Percentiles rank a stretch among this genome's conserved stretches.
phyloP scores from a whole-genome alignment of 2,888 invertebrate genomes.

The Xestoiulus laeticollis region DNA sequence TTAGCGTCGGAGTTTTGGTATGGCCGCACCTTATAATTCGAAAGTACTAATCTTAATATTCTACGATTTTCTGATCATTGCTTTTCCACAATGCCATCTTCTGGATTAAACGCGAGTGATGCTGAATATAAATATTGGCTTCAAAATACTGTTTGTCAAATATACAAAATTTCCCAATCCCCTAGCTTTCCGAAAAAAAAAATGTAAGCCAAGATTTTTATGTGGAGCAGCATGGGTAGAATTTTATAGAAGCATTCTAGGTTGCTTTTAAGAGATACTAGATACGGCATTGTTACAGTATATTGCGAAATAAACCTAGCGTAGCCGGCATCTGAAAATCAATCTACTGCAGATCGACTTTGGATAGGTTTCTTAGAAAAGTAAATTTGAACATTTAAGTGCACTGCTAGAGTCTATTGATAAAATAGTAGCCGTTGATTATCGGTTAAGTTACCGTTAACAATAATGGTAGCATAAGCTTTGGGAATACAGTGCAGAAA shows the following conservation, averaged over 20 bases:
- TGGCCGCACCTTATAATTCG: too few relatives aligned
- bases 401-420: neutral
- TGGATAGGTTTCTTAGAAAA: neutral
- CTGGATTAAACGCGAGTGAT: neutral
- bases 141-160: neutral
- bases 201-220: neutral
- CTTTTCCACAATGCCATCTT: too few relatives aligned
- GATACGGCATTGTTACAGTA: neutral
- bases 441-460: neutral
- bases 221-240: neutral
- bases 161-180: too few relatives aligned
- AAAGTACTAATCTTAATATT: too few relatives aligned
- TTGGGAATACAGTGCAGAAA: neutral
- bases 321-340: neutral
- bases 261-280: neutral
- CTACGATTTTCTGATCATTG: too few relatives aligned
- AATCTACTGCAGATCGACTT: neutral
- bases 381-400: slow-evolving; percentile 29
- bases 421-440: neutral
- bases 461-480: neutral
- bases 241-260: neutral
- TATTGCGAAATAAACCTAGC: neutral
- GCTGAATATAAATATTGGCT: neutral
- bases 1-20: too few relatives aligned
- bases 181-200: neutral